Base-by-base conservation (phyloP, 2,888 invertebrate genomes). In the Callimorpha dominula region DNA sequence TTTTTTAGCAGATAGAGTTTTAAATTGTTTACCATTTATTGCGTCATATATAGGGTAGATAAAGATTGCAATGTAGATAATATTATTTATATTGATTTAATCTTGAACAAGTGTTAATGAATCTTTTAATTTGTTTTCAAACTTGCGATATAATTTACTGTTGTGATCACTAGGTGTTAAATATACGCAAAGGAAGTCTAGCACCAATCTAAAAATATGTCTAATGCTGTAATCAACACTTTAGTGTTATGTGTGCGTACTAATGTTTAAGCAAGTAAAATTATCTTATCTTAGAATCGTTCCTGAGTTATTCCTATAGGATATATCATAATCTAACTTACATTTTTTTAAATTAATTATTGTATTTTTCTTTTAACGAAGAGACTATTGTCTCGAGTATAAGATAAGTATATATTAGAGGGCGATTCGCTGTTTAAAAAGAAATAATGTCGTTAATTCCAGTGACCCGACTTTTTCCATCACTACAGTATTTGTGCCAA, bases 31-130 rank as follows among this genome's bases (percentile, higher is more conserved):
- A 14, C 0, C 31, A 31, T 31, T 31, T 60, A 12, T 20, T 20
- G 12, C 11, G 31, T 57, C 11, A 57, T 20, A 8, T 31, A 57
- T 1, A 11, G 8, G 20, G 20, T 20, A 20, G 20, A 12, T 78
- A 78, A 74, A 70, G 83, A 83, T 81, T 76, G 57, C 65, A 71
- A 60, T 57, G 63, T 70, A 76, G 81, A 81, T 81, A 78, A 73
- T 70, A 73, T 76, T 81, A 83, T 81, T 82, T 83, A 83, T 81
- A 78, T 83, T 78, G 81, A 81, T 81, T 78, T 81, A 83, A 81
- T 83, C 83, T 83, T 72, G 72, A 73, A 75, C 76, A 81, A 72
- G 83, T 81, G 81, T 83, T 81, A 83, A 78, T 83, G 49, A 74
- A 69, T 73, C 65, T 78, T 81, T 81, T 83, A 66, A 73, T 76